Evolutionary conservation across 1,140 invertebrate genomes (phyloP).

Genomic region (Drosophila ogumai): DNA sequence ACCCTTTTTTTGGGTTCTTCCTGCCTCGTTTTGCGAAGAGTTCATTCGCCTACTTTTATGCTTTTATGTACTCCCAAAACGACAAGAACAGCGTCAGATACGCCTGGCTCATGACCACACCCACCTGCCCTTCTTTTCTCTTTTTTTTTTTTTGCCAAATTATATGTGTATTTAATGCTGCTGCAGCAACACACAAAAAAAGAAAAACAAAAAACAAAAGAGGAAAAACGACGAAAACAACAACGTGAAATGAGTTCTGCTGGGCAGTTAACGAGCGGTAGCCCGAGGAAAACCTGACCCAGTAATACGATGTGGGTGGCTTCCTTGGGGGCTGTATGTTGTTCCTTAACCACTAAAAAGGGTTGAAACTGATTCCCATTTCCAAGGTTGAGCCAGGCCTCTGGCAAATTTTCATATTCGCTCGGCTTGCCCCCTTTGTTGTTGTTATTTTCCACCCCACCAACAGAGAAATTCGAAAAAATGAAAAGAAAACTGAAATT

Average conservation of each 20-base stretch:
- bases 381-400: constrained; percentile 24
- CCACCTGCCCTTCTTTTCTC: constrained; percentile 30
- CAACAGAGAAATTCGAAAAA: constrained; percentile 15
- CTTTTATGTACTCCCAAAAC: constrained; percentile 44
- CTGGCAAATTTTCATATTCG: constrained; percentile 48
- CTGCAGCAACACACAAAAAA: constrained; percentile 35
- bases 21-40: constrained; percentile 28
- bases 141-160: constrained; percentile 40
- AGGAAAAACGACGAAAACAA: constrained; percentile 8
- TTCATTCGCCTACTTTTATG: constrained; percentile 69
- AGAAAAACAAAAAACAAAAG: constrained; percentile 8
- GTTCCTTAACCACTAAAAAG: constrained; percentile 22
- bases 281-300: constrained; percentile 31
- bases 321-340: constrained; percentile 13
- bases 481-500: constrained; percentile 43
- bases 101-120: constrained; percentile 32
- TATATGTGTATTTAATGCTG: constrained; percentile 67
- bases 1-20: constrained; percentile 46
- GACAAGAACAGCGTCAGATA: constrained; percentile 28
- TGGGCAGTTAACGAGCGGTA: constrained; percentile 49
- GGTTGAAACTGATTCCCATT: constrained; percentile 33
- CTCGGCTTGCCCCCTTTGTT: constrained; percentile 10
- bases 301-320: constrained; percentile 44
- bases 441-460: background rate
- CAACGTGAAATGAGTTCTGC: constrained; percentile 33